A percentile compares a stretch with the other conserved stretches of the same genome.
These are phyloP conservation scores for Menidia beryllina DNA, from an alignment of 2,113 vertebrate species.

Conservation along the genomic window DNA sequence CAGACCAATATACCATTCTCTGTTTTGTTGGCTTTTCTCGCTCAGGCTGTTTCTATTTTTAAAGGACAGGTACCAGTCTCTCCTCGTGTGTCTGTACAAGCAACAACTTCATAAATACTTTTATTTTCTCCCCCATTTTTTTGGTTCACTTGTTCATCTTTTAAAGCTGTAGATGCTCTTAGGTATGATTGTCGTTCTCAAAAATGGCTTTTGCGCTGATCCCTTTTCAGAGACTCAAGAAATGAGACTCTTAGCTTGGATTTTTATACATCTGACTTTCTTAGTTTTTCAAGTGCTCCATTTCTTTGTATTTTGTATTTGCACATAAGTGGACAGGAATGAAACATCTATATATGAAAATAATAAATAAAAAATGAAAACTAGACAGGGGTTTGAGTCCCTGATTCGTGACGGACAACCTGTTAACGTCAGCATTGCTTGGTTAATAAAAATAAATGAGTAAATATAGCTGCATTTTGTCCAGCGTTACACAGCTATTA, in stretches of 20 bases:
- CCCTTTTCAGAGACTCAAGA: constrained; percentile 59
- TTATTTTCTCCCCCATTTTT: constrained; percentile 29
- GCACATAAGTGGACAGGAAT: neutral
- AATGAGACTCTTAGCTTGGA: constrained; percentile 53
- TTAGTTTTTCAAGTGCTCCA: constrained; percentile 41
- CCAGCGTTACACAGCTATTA: no score
- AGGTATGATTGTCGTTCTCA: constrained; percentile 57
- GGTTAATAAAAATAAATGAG: neutral
- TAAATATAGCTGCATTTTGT: no score
- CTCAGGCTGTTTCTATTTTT: constrained; percentile 1
- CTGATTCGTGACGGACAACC: no score
- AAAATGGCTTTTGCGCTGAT: constrained; percentile 47
- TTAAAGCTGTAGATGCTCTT: constrained; percentile 49
- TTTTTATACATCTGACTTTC: constrained; percentile 42
- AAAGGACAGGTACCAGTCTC: constrained; percentile 34
- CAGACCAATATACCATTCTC: constrained; percentile 7
- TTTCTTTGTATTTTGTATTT: constrained; percentile 19
- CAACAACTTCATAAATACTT: constrained; percentile 33
- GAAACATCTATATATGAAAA: neutral
- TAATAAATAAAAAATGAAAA: no score
- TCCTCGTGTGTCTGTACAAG: constrained; percentile 10
- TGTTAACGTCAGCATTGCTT: neutral
- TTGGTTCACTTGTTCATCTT: constrained; percentile 49
- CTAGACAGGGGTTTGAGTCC: no score
- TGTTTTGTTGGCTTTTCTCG: neutral